phyloP scores from a whole-genome alignment of 1,140 invertebrate species.

The Zaprionus ghesquierei region DNA sequence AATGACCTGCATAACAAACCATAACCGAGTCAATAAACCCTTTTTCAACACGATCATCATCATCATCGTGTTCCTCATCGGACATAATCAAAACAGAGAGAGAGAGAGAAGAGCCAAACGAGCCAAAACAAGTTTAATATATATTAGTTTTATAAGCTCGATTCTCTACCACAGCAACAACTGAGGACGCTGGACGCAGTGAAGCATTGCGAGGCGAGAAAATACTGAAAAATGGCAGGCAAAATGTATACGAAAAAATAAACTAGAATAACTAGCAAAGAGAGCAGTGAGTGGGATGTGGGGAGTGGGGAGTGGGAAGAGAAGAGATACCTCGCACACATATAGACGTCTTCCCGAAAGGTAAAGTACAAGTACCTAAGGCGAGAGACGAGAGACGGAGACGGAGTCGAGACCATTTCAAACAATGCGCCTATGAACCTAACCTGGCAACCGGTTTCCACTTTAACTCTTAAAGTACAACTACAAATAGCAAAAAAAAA shows the following conservation, averaged over 20 bases:
- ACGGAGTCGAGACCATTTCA: conserved; percentile 21
- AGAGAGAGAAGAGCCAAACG: conserved; percentile 22
- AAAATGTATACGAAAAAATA: conserved; percentile 8
- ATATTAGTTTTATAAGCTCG: conserved; percentile 23
- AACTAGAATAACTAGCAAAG: conserved; percentile 10
- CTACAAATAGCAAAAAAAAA: conserved; percentile 49
- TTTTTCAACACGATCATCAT: conserved; percentile 4
- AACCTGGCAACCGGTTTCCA: conserved; percentile 40
- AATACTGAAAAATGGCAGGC: conserved; percentile 26
- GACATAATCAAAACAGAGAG: conserved; percentile 56
- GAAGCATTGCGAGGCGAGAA: conserved; percentile 40
- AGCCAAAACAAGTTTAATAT: conserved; percentile 51
- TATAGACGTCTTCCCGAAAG: conserved; percentile 12
- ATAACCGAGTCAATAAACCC: conserved; percentile 58
- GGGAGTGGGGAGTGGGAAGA: background rate
- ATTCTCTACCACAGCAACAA: background rate
- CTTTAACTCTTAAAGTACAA: conserved; percentile 25
- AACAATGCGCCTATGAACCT: conserved; percentile 47
- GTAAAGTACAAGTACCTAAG: conserved; percentile 49
- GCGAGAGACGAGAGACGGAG: conserved; percentile 9
- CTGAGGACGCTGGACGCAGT: conserved; percentile 22
- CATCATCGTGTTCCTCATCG: conserved; percentile 13
- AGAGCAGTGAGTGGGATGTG: background rate
- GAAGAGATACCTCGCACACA: conserved; percentile 11
- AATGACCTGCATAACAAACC: conserved; percentile 29